A percentile compares a stretch with the other conserved stretches of the same genome.
Evolutionary conservation across 1,140 invertebrate genomes (phyloP).

Genomic region (Drosophila burlai): DNA sequence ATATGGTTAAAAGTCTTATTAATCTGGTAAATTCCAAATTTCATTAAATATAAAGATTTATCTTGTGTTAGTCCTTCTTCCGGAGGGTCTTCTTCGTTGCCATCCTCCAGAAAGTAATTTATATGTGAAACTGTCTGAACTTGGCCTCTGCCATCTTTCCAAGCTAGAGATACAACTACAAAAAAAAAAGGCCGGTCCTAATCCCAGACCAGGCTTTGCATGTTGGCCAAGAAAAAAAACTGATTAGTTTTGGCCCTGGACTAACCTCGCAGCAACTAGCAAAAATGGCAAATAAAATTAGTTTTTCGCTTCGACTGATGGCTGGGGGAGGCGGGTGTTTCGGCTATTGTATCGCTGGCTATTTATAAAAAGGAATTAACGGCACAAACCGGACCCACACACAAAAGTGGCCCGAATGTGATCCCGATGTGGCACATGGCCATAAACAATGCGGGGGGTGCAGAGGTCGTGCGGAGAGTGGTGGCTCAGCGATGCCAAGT

Average conservation of each 20-base stretch:
- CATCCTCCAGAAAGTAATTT: slow-evolving; percentile 23
- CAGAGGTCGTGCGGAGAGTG: background rate
- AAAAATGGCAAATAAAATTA: slow-evolving; percentile 57
- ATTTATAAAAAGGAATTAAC: slow-evolving; percentile 84
- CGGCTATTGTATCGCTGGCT: slow-evolving; percentile 63
- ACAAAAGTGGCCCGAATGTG: slow-evolving; percentile 63
- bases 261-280: slow-evolving; percentile 42
- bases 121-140: slow-evolving; percentile 11
- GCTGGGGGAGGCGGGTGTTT: slow-evolving; percentile 1
- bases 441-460: slow-evolving; percentile 67
- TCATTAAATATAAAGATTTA: background rate
- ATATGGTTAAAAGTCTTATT: background rate
- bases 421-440: slow-evolving; percentile 75
- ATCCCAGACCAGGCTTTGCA: slow-evolving; percentile 47
- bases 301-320: slow-evolving; percentile 35
- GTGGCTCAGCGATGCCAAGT: slow-evolving; percentile 12
- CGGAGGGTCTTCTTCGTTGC: background rate
- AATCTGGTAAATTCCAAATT: background rate
- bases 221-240: slow-evolving; percentile 38
- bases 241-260: slow-evolving; percentile 68
- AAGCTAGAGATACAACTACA: background rate
- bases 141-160: slow-evolving; percentile 13
- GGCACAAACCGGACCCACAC: slow-evolving; percentile 78
- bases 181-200: slow-evolving; percentile 3
- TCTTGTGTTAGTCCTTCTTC: background rate